These are phyloP conservation scores for Digitonthophagus gazella DNA, from an alignment of 2,888 invertebrate genomes.

Conservation along the genomic window DNA sequence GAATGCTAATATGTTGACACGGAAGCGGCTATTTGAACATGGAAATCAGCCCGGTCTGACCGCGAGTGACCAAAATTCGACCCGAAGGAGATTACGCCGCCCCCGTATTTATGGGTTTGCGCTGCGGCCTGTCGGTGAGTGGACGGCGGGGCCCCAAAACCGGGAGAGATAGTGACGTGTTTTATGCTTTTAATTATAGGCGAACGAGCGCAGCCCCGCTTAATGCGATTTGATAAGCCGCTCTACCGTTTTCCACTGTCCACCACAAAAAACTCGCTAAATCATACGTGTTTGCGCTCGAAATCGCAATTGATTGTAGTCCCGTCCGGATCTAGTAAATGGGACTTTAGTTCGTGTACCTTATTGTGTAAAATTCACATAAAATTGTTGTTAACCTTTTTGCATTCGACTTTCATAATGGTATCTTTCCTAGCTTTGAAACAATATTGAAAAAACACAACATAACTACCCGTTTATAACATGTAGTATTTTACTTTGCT, in stretches of 20 bases:
- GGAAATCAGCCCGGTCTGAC: constrained; percentile 34
- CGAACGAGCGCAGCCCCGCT: constrained; percentile 2
- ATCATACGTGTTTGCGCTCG: background rate
- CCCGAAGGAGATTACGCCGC: background rate
- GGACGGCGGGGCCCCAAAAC: constrained; percentile 34
- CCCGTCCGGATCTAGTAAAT: too few species aligned
- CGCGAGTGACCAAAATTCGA: background rate
- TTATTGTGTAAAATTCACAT: too few species aligned
- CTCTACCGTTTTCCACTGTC: background rate
- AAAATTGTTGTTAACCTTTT: too few species aligned
- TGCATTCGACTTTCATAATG: too few species aligned
- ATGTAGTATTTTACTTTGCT: too few species aligned
- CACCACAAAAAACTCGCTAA: background rate
- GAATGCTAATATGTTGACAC: constrained; percentile 41
- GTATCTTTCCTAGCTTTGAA: too few species aligned
- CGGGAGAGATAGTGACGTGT: constrained; percentile 36
- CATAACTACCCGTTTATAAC: too few species aligned
- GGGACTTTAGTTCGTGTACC: too few species aligned
- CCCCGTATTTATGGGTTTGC: background rate
- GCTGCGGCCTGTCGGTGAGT: constrained; percentile 31
- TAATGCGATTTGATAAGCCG: background rate
- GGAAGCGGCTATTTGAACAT: constrained; percentile 36
- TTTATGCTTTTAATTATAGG: constrained; percentile 40
- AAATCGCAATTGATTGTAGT: background rate
- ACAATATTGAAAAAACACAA: too few species aligned